These are phyloP conservation scores for Pantherophis alleghaniensis DNA, from an alignment of 2,797 vertebrate genomes.

Conservation along the genomic window DNA sequence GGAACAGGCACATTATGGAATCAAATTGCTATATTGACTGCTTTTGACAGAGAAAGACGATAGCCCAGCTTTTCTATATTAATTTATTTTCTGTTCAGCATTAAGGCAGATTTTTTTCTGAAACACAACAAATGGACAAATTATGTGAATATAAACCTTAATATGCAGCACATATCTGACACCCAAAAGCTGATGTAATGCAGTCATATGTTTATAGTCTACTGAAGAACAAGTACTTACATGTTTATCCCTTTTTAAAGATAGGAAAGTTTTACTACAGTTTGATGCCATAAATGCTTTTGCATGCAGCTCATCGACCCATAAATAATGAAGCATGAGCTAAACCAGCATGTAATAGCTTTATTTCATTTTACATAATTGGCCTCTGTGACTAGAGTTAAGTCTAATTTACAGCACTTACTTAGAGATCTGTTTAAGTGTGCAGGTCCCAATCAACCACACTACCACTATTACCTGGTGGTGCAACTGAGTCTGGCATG, in stretches of 20 bases:
- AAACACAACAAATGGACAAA: neutral
- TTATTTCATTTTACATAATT: neutral
- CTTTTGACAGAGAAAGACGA: neutral
- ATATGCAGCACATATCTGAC: neutral
- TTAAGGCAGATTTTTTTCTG: neutral
- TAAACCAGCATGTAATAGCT: neutral
- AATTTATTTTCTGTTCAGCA: neutral
- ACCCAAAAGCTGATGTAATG: neutral
- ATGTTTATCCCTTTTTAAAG: neutral
- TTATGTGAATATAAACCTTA: neutral
- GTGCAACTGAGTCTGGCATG: neutral
- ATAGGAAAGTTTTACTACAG: neutral
- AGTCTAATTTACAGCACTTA: neutral
- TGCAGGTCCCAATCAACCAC: neutral
- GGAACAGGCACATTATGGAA: conserved; percentile 48
- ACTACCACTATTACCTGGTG: neutral
- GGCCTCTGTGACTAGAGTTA: neutral
- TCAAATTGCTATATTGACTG: neutral
- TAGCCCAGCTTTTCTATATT: neutral
- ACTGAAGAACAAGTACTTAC: neutral
- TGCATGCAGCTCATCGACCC: neutral
- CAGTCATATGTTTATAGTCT: neutral
- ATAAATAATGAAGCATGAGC: neutral
- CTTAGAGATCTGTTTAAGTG: neutral
- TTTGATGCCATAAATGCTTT: neutral